These are phyloP conservation scores for Lacerta agilis DNA, from an alignment of 2,797 vertebrate genomes.

Conservation along the genomic window DNA sequence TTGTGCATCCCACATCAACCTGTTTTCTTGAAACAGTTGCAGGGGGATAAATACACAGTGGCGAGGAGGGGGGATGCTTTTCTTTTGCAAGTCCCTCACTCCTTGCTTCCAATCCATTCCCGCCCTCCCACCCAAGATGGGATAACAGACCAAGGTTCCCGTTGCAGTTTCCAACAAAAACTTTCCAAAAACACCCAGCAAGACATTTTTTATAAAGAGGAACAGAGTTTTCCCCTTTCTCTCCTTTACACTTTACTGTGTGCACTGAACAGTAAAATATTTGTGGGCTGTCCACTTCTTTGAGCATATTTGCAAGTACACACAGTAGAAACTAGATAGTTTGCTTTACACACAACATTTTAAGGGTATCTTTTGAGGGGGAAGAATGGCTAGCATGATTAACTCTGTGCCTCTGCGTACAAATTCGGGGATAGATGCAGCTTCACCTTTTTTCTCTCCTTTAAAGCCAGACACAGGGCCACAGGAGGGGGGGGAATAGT, in stretches of 20 bases:
- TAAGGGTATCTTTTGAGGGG: neutral
- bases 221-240: neutral
- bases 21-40: no score
- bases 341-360: neutral
- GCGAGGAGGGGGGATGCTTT: neutral
- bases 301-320: neutral
- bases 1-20: no score
- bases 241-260: neutral
- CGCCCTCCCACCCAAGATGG: no score
- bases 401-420: neutral
- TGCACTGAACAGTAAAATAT: neutral
- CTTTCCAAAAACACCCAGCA: neutral
- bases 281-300: neutral
- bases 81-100: neutral
- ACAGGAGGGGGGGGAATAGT: slow-evolving; percentile 23
- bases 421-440: slow-evolving; percentile 26
- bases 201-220: neutral
- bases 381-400: neutral
- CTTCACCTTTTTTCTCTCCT: neutral
- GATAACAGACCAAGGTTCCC: neutral
- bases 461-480: neutral
- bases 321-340: neutral
- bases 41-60: neutral
- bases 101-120: neutral
- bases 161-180: neutral